Conservation (phyloP, 2,888 invertebrate species). For the Acrocyrtus sp. region DNA sequence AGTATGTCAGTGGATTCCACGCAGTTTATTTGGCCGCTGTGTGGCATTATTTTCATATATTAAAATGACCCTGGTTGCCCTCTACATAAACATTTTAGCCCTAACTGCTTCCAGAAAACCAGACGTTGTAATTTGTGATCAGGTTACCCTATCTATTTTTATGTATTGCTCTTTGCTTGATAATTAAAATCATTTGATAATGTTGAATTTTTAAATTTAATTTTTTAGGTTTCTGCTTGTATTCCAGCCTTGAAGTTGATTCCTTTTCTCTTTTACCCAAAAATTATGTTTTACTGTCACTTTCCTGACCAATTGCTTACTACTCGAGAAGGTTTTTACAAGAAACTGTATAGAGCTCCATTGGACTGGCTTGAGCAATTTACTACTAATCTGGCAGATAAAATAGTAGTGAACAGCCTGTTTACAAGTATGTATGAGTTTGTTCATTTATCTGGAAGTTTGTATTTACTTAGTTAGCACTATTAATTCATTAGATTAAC, state of each 20-base stretch:
- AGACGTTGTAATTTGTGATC: conserved; percentile 91
- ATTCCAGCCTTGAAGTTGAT: conserved; percentile 85
- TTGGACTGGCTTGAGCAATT: conserved; percentile 91
- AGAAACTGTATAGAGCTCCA: conserved; percentile 84
- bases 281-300: conserved; percentile 94
- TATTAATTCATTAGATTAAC: neutral
- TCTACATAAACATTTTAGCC: conserved; percentile 81
- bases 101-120: conserved; percentile 70
- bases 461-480: too few species aligned
- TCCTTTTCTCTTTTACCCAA: conserved; percentile 69
- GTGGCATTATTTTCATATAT: conserved; percentile 93
- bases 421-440: too few species aligned
- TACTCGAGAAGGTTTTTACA: conserved; percentile 77
- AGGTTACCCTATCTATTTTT: conserved; percentile 66
- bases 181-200: too few species aligned
- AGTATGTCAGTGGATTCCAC: conserved; percentile 93
- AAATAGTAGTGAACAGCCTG: conserved; percentile 93
- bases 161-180: too few species aligned
- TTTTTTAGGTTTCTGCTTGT: conserved; percentile 87
- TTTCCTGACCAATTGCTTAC: conserved; percentile 96
- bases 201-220: too few species aligned
- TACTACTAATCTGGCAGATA: conserved; percentile 87
- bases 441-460: too few species aligned
- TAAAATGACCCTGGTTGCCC: conserved; percentile 90
- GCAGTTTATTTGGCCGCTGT: conserved; percentile 85